These are phyloP conservation scores for Uropsilus gracilis DNA, from an alignment of 2,113 vertebrate species.

Conservation along the genomic window DNA sequence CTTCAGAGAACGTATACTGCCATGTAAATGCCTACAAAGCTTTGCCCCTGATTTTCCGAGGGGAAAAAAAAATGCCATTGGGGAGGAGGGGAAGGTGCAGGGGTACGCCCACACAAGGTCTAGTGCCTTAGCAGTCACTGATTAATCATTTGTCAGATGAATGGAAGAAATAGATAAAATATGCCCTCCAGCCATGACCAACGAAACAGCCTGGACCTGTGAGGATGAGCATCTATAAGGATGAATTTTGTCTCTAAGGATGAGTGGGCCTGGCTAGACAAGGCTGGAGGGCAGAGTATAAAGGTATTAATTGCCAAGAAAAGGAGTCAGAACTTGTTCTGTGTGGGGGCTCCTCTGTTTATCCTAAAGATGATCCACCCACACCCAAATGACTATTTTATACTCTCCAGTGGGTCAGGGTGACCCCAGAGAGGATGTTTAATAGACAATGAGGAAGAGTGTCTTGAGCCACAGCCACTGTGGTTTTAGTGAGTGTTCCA, in stretches of 20 bases:
- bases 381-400: not conserved
- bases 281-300: not conserved
- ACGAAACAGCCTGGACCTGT: not conserved
- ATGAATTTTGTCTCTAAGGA: not conserved
- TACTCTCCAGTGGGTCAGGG: not conserved
- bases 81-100: not conserved
- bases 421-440: not conserved
- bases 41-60: too few species aligned
- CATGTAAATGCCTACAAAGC: not conserved
- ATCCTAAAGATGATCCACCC: not conserved
- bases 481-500: not conserved
- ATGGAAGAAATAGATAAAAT: not conserved
- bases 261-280: too few species aligned
- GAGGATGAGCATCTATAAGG: not conserved
- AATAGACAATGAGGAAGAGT: not conserved
- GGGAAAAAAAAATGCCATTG: not conserved
- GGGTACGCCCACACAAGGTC: not conserved
- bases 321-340: not conserved
- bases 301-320: not conserved
- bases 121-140: not conserved
- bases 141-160: not conserved
- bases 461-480: not conserved
- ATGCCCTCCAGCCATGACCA: not conserved
- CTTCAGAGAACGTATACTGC: not conserved
- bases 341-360: not conserved